Evolutionary conservation across 2,113 vertebrate genomes (phyloP), one percentile per base, ranked within the genome.

Genomic region (Daubentonia madagascariensis): DNA sequence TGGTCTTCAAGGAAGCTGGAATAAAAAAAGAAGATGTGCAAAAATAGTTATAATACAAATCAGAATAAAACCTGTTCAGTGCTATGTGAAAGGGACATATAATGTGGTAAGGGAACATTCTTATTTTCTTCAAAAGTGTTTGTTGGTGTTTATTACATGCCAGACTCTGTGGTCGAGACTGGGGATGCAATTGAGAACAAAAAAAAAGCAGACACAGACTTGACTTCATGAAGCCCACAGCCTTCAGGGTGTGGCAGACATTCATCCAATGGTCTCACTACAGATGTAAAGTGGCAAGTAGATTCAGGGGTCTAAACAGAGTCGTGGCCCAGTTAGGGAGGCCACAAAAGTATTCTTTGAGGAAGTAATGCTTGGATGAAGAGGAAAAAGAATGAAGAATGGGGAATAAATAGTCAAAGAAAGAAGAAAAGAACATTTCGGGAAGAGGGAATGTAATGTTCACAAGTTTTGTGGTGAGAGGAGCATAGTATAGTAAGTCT

Each of bases 171-270:
- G n/a, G 5, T 57, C 48, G 16, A 23, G 5, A 14, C 32, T 35
- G 4, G n/a, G 4, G 17, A 13, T 25, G 4, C 18, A 79, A 61
- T 3, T 40, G 3, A 65, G 10, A 63, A 40, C 3, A 48, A 70
- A 50, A 32, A 17, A 22, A 63, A 50, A n/a, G 13, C 22, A 72
- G n/a, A 0, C 1, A 14, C 18, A 35, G 23, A 11, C 5, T 4
- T 30, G 8, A 72, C 23, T 75, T 23, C 23, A 3, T 30, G 18
- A 92, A 57, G 3, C 5, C 85, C 23, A 16, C 4, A 73, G 11
- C 2, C 32, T 30, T 48, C 0, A 18, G n/a, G 23, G 1, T 23
- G 2, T 32, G 16, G 3, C 14, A 72, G 4, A 35, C 18, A 6
- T 65, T 16, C 4, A 80, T 22, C 20, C 40, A 32, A 25, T 22